These are phyloP conservation scores for Myodes glareolus DNA, from an alignment of 2,113 vertebrate genomes.

Conservation along the genomic window DNA sequence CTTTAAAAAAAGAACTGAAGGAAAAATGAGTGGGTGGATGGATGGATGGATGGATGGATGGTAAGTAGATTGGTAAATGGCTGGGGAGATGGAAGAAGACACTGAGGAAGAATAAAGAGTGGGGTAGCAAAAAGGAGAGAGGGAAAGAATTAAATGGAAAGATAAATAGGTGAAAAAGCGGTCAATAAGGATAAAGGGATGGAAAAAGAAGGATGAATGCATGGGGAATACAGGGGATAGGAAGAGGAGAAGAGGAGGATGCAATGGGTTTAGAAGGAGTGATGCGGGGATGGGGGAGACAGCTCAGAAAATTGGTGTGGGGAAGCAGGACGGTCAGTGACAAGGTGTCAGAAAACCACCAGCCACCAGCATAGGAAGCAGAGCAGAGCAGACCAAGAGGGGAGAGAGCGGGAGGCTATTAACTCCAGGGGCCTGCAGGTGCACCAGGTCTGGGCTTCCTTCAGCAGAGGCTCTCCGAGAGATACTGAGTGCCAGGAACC, in stretches of 20 bases:
- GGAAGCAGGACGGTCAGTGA: accelerated
- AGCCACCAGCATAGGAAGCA: background rate
- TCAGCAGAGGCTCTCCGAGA: background rate
- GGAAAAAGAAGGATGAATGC: too few species aligned
- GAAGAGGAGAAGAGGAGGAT: accelerated
- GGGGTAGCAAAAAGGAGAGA: too few species aligned
- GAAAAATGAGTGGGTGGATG: too few species aligned
- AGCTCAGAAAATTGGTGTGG: too few species aligned
- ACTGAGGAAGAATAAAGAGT: accelerated
- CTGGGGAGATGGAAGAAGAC: too few species aligned
- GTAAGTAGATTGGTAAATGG: too few species aligned
- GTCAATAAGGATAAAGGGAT: accelerated
- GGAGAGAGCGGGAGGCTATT: accelerated
- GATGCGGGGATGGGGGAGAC: accelerated
- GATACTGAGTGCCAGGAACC: background rate
- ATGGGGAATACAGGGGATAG: background rate
- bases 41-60: background rate
- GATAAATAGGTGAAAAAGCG: accelerated
- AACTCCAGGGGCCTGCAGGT: background rate
- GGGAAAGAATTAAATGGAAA: too few species aligned
- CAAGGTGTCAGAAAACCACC: background rate
- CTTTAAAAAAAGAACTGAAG: too few species aligned
- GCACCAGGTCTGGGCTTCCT: accelerated
- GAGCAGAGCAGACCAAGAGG: background rate
- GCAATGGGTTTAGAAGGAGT: accelerated